Evolutionary conservation across 2,888 invertebrate genomes (phyloP), one percentile per base, ranked within the genome.

Genomic region (Euclidia mi): DNA sequence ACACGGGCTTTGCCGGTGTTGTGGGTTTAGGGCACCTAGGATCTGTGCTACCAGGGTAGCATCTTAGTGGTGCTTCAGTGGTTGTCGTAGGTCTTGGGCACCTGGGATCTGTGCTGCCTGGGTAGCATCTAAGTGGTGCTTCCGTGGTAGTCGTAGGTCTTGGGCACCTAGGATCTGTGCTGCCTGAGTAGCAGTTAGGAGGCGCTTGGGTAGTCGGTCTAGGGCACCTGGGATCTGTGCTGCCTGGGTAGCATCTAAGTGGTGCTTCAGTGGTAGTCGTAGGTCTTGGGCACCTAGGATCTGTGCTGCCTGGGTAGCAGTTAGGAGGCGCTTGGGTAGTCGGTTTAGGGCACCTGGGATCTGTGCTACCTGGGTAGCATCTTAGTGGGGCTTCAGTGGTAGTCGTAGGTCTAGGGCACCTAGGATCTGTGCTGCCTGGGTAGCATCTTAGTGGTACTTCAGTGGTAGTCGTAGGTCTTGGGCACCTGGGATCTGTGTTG

Each of bases 401-500:
- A n/a, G n/a, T n/a, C n/a, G n/a, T n/a, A 0, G 62, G 62, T 15
- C 57, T 44, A 0, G 74, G 74, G 29, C 74, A 74, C 0, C 69
- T 47, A 0, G 64, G 56, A 10, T 76, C 76, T 1, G 61, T 56
- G 2, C 52, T 63, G 0, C 76, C 73, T 0, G 71, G 73, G 42
- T 17, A 76, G 14, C 76, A 76, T 0, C 38, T 31, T 0, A 67
- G 75, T 0, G 66, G 51, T 0, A 41, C 62, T n/a, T n/a, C n/a
- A n/a, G n/a, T n/a, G 12, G 67, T 63, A 3, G 71, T 71, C 0
- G 71, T 72, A 18, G 81, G 80, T 66, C 76, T 76, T n/a, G 88
- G 89, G 42, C 91, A 91, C 1, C 79, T 61, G 0, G 88, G 86
- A 71, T 92, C 81, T 2, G 79, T 71, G 1, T 86, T 84, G 0